Base-by-base conservation (phyloP, 1,140 invertebrate species). In the Drosophila pectinifera region DNA sequence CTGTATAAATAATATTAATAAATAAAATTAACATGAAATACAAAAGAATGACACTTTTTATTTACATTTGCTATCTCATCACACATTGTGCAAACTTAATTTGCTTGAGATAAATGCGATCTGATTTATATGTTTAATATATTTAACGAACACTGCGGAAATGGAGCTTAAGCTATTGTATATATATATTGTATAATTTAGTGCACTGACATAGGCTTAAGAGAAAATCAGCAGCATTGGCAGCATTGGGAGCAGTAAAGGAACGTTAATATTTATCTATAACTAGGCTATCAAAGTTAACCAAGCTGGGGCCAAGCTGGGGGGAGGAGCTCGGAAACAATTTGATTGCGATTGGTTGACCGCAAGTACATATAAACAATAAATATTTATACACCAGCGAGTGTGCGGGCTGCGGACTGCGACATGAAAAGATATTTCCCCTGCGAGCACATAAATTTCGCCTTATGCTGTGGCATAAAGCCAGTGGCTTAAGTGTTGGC, bases 401-500 rank as follows among this genome's bases (percentile, higher is more conserved):
- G n/a, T 55, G 48, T 42, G 54, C 20, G 39, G 26, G n/a, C n/a
- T n/a, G n/a, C n/a, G n/a, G 45, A 54, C 42, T 41, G 31, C 36
- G 16, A 43, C 28, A 56, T 53, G 56, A 74, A 46, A 63, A 53
- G 63, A 64, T 63, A 75, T 56, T 56, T 54, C 41, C 46, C 62
- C 51, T 56, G 77, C 48, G 22, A 45, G 59, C 41, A 53, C 74
- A 83, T 83, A 82, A 70, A 76, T 80, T 72, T 72, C 43, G 63
- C 46, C 74, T 34, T 56, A 36, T 43, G 59, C 73, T 53, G 74
- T 24, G 58, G 48, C 63, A 82, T 70, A 86, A 85, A 85, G 74
- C 80, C 64, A 73, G 45, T 55, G 74, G 62, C 78, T 86, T 86
- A 86, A 88, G 82, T 68, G 64, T 45, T 61, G 78, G 49, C 73